Percentiles rank a stretch among this genome's conserved stretches.
phyloP scores from a whole-genome alignment of 2,113 vertebrate species.

The Erythrocercus mccallii region DNA sequence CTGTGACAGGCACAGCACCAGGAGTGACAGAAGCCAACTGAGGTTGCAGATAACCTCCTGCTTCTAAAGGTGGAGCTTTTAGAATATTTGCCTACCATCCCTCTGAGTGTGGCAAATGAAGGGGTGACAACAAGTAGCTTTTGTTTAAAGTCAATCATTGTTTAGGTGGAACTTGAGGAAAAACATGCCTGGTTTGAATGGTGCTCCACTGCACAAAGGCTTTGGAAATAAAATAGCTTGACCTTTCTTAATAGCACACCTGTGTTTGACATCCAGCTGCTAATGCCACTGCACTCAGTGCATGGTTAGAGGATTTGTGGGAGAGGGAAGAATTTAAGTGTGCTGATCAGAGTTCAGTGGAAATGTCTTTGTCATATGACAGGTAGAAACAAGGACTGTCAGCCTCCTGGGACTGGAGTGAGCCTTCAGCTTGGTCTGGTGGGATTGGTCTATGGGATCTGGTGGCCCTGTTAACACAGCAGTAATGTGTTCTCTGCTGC shows the following conservation, averaged over 20 bases:
- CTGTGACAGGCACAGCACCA: neutral
- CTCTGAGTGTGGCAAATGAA: neutral
- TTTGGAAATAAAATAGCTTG: neutral
- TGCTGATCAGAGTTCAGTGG: neutral
- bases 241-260: neutral
- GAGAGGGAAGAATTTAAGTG: neutral
- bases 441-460: neutral
- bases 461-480: neutral
- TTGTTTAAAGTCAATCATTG: neutral
- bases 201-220: neutral
- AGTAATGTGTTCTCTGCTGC: neutral
- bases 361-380: neutral
- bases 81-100: rapidly evolving
- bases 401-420: neutral
- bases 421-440: neutral
- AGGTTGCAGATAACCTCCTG: neutral
- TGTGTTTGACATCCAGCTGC: neutral
- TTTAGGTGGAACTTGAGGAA: neutral
- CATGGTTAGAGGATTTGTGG: neutral
- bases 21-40: neutral
- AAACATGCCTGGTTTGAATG: neutral
- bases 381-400: neutral
- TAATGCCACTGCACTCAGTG: neutral
- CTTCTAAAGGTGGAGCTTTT: neutral
- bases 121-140: neutral